A percentile compares a stretch with the other conserved stretches of the same genome.
phyloP scores from a whole-genome alignment of 2,797 vertebrate genomes.

The Botia kubotai region DNA sequence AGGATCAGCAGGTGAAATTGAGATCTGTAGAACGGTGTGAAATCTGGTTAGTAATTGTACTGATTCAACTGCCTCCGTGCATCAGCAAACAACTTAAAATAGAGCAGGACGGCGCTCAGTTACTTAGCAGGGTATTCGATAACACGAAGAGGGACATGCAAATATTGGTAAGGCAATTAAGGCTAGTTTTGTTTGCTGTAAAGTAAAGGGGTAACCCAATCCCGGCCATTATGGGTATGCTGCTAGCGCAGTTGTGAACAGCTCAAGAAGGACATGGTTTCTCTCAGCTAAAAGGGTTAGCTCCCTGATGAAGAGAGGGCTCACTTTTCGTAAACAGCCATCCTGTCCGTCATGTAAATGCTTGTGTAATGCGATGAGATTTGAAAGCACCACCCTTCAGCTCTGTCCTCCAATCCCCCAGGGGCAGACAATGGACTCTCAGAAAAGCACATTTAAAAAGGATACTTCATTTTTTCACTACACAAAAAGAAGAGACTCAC shows the following conservation, averaged over 20 bases:
- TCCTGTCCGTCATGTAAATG: conserved; percentile 72
- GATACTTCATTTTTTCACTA: conserved; percentile 55
- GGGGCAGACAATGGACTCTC: conserved; percentile 66
- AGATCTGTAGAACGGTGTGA: conserved; percentile 70
- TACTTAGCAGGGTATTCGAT: conserved; percentile 79
- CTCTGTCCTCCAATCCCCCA: conserved; percentile 58
- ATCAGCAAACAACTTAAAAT: conserved; percentile 78
- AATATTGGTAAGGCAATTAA: conserved; percentile 83
- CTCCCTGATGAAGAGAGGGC: conserved; percentile 68
- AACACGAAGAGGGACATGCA: conserved; percentile 79
- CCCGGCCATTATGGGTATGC: conserved; percentile 75
- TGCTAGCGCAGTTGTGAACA: conserved; percentile 70
- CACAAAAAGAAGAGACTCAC: conserved; percentile 56
- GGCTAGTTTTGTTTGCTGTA: conserved; percentile 75
- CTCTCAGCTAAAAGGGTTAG: conserved; percentile 75
- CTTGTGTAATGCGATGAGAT: conserved; percentile 69
- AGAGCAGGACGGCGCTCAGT: conserved; percentile 67
- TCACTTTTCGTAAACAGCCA: conserved; percentile 73
- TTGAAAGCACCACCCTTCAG: conserved; percentile 65
- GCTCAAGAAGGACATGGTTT: conserved; percentile 68
- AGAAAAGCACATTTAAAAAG: conserved; percentile 62
- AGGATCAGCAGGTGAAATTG: conserved; percentile 61
- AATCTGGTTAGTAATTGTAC: conserved; percentile 76
- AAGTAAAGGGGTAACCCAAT: conserved; percentile 80
- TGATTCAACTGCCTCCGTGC: conserved; percentile 67